Base-by-base conservation (phyloP, 2,113 vertebrate species). In the Centrocercus urophasianus region DNA sequence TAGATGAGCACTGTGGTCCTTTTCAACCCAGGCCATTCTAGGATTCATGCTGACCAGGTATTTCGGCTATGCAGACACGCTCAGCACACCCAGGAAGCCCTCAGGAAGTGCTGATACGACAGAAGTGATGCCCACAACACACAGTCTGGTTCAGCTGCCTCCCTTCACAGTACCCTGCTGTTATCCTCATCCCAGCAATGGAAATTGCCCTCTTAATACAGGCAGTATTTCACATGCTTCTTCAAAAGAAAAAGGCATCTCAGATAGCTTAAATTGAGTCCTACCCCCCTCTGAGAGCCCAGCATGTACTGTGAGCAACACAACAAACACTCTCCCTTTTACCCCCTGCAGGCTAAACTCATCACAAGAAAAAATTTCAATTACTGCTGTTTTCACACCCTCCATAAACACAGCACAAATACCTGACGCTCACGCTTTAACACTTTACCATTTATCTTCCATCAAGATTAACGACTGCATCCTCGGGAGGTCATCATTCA, bases 131-230 rank as follows among this genome's bases (percentile, higher is more conserved):
- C 20, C 86, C 36, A 21, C 1, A 1, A 0, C 13, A 20, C 25
- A 11, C 36, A 81, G 38, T 45, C 40, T 16, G 6, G n/a, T 14
- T 56, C 24, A n/a, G 52, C 1, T 48, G 12, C 64, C 64, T 63
- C 16, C 25, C 24, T 27, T 34, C 7, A 3, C 48, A 0, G 0
- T 8, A 38, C 8, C 8, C 0, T 12, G 19, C 6, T 43, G 1
- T 57, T 6, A 65, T 14, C 66, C 47, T 36, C n/a, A 32, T 19
- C 45, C 34, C 36, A 22, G 66, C 60, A 38, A 28, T 6, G 17
- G 34, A 67, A 72, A 63, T 8, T 1, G 0, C 14, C 36, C 42
- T 78, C 36, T 22, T 13, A 20, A 36, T 11, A 38, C 34, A 43
- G 24, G 13, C 10, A 16, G 10, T 54, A 27, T 30, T 61, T 36